A percentile compares a stretch with the other conserved stretches of the same genome.
phyloP scores from a whole-genome alignment of 2,113 vertebrate genomes.

The Cettia cetti region DNA sequence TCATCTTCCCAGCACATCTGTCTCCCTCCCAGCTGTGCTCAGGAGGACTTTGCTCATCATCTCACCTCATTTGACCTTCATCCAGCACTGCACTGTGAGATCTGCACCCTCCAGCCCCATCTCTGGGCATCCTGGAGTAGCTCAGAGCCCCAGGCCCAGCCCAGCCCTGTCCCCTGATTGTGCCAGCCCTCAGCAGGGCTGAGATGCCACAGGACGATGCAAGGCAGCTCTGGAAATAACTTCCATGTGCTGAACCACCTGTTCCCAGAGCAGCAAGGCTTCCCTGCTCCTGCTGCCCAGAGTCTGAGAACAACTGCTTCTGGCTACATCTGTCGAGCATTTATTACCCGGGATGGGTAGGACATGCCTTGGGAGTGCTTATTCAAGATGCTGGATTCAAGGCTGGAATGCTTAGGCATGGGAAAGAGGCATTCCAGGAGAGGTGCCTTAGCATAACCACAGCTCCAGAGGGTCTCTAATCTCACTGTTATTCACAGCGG shows the following conservation, averaged over 20 bases:
- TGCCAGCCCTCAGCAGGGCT: background rate
- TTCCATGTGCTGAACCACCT: constrained; percentile 47
- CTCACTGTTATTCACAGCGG: background rate
- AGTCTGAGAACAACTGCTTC: constrained; percentile 16
- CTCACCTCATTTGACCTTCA: background rate
- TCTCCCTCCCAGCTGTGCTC: background rate
- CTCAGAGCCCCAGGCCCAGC: background rate
- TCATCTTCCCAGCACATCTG: background rate
- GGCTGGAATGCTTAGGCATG: background rate
- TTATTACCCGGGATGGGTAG: background rate
- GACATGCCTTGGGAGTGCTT: background rate
- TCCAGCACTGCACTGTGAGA: background rate
- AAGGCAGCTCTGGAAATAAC: constrained; percentile 56
- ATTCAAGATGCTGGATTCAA: background rate
- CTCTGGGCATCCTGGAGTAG: background rate
- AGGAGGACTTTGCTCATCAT: background rate
- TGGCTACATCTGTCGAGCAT: constrained; percentile 3
- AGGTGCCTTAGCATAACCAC: fast-evolving
- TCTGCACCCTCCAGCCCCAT: background rate
- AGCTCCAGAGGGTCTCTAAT: background rate
- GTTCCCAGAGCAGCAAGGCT: background rate
- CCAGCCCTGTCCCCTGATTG: fast-evolving
- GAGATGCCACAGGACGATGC: background rate
- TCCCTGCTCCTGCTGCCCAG: background rate
- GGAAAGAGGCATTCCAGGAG: background rate